Evolutionary conservation across 2,113 vertebrate genomes (phyloP), one percentile per base, ranked within the genome.

Genomic region (Cromileptes altivelis): DNA sequence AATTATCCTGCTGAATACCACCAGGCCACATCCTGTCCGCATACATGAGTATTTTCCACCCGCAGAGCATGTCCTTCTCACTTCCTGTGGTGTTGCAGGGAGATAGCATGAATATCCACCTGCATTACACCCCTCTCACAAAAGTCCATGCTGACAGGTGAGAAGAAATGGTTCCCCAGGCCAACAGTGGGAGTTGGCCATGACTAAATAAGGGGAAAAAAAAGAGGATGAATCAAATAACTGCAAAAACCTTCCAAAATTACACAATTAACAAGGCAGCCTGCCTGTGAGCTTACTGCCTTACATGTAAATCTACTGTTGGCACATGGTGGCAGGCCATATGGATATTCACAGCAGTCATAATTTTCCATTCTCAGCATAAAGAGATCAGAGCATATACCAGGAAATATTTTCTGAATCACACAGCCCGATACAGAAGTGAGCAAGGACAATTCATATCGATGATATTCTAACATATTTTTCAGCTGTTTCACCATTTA

Each of bases 101-200:
- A 45, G 47, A 65, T 50, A 4, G 33, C 78, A 83, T 61, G 70
- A 72, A 19, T 53, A 80, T 84, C 80, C 81, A 70, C 85, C 69
- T 69, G 69, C 70, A 79, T 86, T 67, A 86, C 52, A 75, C 6
- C 30, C 37, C 63, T 63, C 57, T 63, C 14, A 45, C 81, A 50
- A 74, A 77, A 70, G 72, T 53, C 57, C 21, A 55, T 61, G 23
- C 69, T 82, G 89, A 87, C 89, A 84, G 85, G 82, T 90, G 89
- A 78, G 87, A 89, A 73, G 62, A 75, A 65, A 47, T 57, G 13
- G 30, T 55, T 81, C 82, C 62, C 63, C 74, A 23, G 78, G 88
- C 79, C 56, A 73, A 14, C 18, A 67, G 76, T 3, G 12, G 50
- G 58, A 73, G 42, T 12, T 72, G 78, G 55, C 49, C 49, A 3